These are phyloP conservation scores for Bradypodion pumilum DNA, from an alignment of 2,797 vertebrate genomes.

Conservation along the genomic window DNA sequence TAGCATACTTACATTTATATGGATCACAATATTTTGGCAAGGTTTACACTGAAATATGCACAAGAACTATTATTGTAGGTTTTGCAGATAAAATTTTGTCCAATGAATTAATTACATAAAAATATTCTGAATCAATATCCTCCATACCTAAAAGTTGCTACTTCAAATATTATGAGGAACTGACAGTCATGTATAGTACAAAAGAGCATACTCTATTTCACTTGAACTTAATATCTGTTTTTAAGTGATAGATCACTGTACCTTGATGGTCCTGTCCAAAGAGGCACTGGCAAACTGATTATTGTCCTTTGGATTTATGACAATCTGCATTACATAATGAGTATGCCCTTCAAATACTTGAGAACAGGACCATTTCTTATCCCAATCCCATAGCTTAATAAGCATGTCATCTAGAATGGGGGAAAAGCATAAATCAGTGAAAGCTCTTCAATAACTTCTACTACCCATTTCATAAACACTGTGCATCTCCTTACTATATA, in stretches of 20 bases:
- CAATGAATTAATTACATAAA: neutral
- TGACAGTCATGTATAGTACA: neutral
- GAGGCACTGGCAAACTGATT: slow-evolving; percentile 98
- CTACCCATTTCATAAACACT: neutral
- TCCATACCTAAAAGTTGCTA: neutral
- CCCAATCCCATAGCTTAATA: slow-evolving; percentile 99
- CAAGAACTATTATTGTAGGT: neutral
- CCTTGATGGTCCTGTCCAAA: slow-evolving; percentile 97
- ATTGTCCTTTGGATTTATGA: slow-evolving; percentile 98
- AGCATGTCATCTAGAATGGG: slow-evolving; percentile 92
- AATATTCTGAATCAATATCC: neutral
- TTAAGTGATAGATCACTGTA: slow-evolving; percentile 58
- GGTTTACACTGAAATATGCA: neutral
- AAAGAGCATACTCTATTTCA: neutral
- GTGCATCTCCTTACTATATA: neutral
- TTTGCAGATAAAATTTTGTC: neutral
- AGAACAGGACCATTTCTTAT: slow-evolving; percentile 98
- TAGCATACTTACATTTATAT: neutral
- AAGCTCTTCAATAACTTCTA: neutral
- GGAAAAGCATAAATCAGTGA: slow-evolving; percentile 14
- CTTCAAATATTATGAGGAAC: neutral
- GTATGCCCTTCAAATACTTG: slow-evolving; percentile 99
- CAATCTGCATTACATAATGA: slow-evolving; percentile 99
- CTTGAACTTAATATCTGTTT: neutral
- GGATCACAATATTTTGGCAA: neutral